A percentile compares a stretch with the other conserved stretches of the same genome.
These are phyloP conservation scores for Lordiphosa collinella DNA, from an alignment of 1,140 invertebrate genomes.

Conservation along the genomic window DNA sequence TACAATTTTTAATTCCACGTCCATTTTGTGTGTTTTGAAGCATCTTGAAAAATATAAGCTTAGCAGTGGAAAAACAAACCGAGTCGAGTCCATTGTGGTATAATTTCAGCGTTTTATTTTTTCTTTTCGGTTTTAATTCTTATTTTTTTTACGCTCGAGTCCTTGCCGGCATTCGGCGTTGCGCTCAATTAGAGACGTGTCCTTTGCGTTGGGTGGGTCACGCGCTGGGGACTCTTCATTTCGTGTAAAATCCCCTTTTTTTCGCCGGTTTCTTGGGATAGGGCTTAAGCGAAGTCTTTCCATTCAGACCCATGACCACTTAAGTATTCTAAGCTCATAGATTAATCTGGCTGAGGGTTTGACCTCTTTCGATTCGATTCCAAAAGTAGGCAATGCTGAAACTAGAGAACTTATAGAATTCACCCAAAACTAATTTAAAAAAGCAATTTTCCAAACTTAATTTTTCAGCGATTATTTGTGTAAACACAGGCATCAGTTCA, in stretches of 20 bases:
- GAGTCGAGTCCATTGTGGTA: constrained; percentile 30
- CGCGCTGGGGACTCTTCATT: constrained; percentile 25
- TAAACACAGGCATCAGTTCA: constrained; percentile 57
- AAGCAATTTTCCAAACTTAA: constrained; percentile 79
- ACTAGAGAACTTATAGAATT: too few species aligned
- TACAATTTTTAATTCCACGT: constrained; percentile 65
- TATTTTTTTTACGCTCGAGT: constrained; percentile 52
- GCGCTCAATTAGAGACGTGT: constrained; percentile 65
- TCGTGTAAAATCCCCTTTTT: constrained; percentile 30
- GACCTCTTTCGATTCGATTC: constrained; percentile 55
- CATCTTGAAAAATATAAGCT: constrained; percentile 73
- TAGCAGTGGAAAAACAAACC: constrained; percentile 55
- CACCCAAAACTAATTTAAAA: constrained; percentile 8
- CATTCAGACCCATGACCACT: constrained; percentile 53
- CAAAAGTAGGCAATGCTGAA: constrained; percentile 23
- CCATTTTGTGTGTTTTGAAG: constrained; percentile 53
- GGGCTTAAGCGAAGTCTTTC: constrained; percentile 37
- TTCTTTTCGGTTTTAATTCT: constrained; percentile 58
- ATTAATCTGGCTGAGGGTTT: constrained; percentile 64
- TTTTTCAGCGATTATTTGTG: constrained; percentile 79
- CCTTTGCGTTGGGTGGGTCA: constrained; percentile 11
- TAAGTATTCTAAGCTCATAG: constrained; percentile 72
- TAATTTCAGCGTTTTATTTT: constrained; percentile 22
- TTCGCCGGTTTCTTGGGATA: constrained; percentile 20
- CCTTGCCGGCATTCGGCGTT: constrained; percentile 8